A percentile compares a stretch with the other conserved stretches of the same genome.
Conservation (phyloP, 2,113 vertebrate species). For the Xenus cinereus region DNA sequence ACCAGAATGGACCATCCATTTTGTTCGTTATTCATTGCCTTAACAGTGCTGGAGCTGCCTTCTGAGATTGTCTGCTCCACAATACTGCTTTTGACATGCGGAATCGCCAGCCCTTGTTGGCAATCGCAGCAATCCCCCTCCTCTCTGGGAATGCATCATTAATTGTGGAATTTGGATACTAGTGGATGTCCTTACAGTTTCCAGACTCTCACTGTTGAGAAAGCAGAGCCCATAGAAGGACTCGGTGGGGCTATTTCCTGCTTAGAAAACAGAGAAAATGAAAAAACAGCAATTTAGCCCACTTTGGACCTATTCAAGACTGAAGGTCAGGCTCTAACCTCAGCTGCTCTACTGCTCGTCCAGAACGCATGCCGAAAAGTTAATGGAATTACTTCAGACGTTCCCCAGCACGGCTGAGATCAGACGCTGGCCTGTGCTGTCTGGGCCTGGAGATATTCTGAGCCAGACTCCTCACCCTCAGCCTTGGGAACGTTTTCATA, state of each 20-base stretch:
- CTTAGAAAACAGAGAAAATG: conserved; percentile 29
- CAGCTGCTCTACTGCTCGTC: background rate
- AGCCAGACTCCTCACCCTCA: conserved; percentile 24
- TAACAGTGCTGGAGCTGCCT: background rate
- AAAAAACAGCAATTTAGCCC: background rate
- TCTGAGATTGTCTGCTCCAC: background rate
- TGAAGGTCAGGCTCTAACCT: conserved; percentile 12
- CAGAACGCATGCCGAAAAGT: background rate
- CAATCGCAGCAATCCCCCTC: background rate
- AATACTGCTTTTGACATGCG: background rate
- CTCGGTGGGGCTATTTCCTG: background rate
- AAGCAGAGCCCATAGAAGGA: conserved; percentile 3
- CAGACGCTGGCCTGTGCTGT: conserved; percentile 33
- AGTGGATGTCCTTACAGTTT: conserved; percentile 15
- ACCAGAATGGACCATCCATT: background rate
- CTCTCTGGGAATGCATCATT: conserved; percentile 1
- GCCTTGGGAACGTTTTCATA: conserved; percentile 30
- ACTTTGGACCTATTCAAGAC: background rate
- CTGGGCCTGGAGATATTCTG: conserved; percentile 23
- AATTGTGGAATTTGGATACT: conserved; percentile 31
- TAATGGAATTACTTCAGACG: conserved; percentile 25
- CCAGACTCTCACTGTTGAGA: conserved; percentile 29
- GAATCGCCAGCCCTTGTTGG: background rate
- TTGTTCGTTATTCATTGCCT: background rate
- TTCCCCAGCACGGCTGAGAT: background rate